Evolutionary conservation across 2,113 vertebrate species (phyloP).

Genomic region (Pseudois nayaur): DNA sequence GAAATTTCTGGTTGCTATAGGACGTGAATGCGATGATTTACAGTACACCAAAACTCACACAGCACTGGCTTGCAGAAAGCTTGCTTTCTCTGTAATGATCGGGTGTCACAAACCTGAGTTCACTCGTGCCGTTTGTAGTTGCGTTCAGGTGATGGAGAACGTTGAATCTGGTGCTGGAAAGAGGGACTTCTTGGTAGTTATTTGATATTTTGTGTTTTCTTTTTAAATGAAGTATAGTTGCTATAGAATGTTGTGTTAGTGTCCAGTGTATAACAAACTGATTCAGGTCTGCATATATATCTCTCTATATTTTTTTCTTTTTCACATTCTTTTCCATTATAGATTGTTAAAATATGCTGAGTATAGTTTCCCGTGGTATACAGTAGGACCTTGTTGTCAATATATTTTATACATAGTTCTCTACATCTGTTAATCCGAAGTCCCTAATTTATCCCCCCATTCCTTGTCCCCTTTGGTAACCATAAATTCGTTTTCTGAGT

Average conservation of each 20-base stretch:
- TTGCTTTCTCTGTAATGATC: not conserved
- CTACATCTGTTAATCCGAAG: not conserved
- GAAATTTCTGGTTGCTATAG: not conserved
- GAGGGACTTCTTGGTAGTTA: not conserved
- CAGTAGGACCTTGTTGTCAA: not conserved
- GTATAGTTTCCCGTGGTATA: not conserved
- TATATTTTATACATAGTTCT: not conserved
- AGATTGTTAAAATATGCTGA: not conserved
- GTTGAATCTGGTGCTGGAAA: not conserved
- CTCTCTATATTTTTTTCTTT: accelerated
- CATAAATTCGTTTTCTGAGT: not conserved
- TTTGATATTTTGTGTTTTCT: not conserved
- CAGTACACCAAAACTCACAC: not conserved
- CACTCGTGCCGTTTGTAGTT: accelerated
- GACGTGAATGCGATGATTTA: not conserved
- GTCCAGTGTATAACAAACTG: not conserved
- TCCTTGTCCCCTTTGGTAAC: not conserved
- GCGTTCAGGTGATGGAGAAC: not conserved
- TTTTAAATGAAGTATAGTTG: not conserved
- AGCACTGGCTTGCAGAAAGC: not conserved
- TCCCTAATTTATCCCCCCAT: not conserved
- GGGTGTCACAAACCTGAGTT: not conserved
- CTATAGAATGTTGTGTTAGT: not conserved
- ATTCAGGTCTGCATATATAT: not conserved
- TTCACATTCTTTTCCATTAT: not conserved